Evolutionary conservation across 1,140 invertebrate genomes (phyloP).

Genomic region (Lepeophtheirus salmonis): DNA sequence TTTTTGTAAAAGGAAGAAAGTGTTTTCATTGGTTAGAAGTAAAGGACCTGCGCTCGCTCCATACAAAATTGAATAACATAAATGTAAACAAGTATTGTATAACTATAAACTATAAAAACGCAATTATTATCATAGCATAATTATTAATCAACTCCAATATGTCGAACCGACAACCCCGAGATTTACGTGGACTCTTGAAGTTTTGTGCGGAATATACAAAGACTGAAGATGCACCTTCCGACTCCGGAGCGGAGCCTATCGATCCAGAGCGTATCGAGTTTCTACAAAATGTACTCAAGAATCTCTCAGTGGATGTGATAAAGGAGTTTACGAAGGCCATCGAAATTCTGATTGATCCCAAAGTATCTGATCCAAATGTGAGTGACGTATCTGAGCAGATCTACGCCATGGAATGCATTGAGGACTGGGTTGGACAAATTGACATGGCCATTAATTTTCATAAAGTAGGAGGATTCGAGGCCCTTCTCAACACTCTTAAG

Average conservation of each 20-base stretch:
- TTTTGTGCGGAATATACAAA: slow-evolving; percentile 16
- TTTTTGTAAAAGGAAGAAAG: no score
- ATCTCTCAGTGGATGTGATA: neutral
- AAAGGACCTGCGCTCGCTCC: no score
- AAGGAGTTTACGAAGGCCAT: slow-evolving; percentile 4
- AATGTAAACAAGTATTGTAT: no score
- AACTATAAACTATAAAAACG: no score
- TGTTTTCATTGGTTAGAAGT: no score
- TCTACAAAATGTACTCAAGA: neutral
- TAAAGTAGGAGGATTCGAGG: slow-evolving; percentile 15
- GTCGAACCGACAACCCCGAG: slow-evolving; percentile 2
- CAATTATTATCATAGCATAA: no score
- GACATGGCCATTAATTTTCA: slow-evolving; percentile 19
- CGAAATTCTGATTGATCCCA: neutral
- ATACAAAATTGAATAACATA: no score
- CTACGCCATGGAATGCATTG: slow-evolving; percentile 11
- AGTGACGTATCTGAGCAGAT: neutral
- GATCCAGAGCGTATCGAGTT: slow-evolving; percentile 17
- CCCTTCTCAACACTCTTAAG: slow-evolving; percentile 2
- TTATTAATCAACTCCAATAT: no score
- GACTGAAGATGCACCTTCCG: slow-evolving; percentile 9
- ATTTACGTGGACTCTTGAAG: slow-evolving; percentile 10
- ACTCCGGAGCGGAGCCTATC: slow-evolving; percentile 1
- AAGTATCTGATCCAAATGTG: neutral
- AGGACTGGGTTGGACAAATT: slow-evolving; percentile 18